Conservation (phyloP, 2,888 invertebrate species). For the Drosophila melanosoma region DNA sequence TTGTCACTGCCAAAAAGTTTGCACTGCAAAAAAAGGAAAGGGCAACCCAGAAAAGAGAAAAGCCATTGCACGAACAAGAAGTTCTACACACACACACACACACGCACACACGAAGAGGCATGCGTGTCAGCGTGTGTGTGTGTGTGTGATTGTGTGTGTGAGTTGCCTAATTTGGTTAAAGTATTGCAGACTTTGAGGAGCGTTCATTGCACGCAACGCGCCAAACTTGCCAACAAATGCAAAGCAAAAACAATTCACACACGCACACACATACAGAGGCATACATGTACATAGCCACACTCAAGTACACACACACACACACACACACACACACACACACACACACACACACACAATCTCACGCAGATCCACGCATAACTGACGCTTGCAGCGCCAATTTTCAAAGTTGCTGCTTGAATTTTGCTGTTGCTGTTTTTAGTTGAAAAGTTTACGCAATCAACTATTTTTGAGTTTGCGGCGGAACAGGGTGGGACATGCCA, state of each 20-base stretch:
- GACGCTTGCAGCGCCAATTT: constrained; percentile 30
- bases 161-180: constrained; percentile 72
- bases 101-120: neutral
- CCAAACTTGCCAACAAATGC: constrained; percentile 63
- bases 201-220: constrained; percentile 66
- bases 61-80: constrained; percentile 10
- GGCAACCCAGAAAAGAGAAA: constrained; percentile 10
- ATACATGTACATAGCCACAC: constrained; percentile 58
- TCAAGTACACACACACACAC: constrained; percentile 16
- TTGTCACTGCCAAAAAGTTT: constrained; percentile 13
- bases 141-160: constrained; percentile 6
- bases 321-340: constrained; percentile 14
- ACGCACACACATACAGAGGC: constrained; percentile 10
- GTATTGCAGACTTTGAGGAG: constrained; percentile 60
- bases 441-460: constrained; percentile 72
- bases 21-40: neutral
- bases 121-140: constrained; percentile 5
- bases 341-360: constrained; percentile 16
- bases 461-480: constrained; percentile 42
- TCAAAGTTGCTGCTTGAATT: constrained; percentile 45
- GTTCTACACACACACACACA: constrained; percentile 4
- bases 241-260: constrained; percentile 46
- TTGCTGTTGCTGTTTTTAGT: constrained; percentile 56
- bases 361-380: constrained; percentile 9
- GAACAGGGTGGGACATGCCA: neutral